Base-by-base conservation (phyloP, 2,888 invertebrate species). In the Polietes domitor region DNA sequence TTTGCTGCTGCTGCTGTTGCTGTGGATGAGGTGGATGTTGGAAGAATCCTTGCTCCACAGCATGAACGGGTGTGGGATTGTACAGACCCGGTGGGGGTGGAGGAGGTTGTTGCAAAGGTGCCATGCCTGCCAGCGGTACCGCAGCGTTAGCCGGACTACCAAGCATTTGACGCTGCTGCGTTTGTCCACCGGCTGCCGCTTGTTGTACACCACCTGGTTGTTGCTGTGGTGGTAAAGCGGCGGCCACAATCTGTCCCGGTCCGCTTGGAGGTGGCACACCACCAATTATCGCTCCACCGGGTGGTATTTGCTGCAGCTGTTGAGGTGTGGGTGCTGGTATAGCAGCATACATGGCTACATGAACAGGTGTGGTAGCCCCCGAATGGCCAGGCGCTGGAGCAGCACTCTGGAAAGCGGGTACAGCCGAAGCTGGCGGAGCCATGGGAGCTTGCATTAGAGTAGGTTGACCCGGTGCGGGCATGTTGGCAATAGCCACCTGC, bases 21-120 rank as follows among this genome's bases (percentile, higher is more conserved):
- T 93, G 93, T 19, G 86, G 88, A 94, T 96, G 87, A 94, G 95
- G 86, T 95, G 95, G 95, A 93, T 87, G 96, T 10, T 94, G 93
- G 86, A 94, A 94, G 87, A 94, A 94, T n/a, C 93, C 94, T 88
- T 94, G 94, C 87, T 94, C 94, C 7, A 94, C 94, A 85, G 94
- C 94, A 82, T 94, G 94, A 19, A 94, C 92, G 0, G 94, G 94
- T 84, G 94, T 94, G 9, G 94, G 93, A 21, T 94, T 93, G 17
- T 94, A 93, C 65, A 89, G 90, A n/a, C 85, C 85, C n/a, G 86
- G 80, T 17, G 86, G 85, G 26, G 83, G 84, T 50, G 80, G 79
- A 61, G 85, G 63, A 50, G 85, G 71, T 55, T 87, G 87, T 17
- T 86, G 87, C 17, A 77, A 86, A 10, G 82, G 84, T 10, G 85